Base-by-base conservation (phyloP, 2,888 invertebrate genomes). In the Leptarthrus brevirostris region DNA sequence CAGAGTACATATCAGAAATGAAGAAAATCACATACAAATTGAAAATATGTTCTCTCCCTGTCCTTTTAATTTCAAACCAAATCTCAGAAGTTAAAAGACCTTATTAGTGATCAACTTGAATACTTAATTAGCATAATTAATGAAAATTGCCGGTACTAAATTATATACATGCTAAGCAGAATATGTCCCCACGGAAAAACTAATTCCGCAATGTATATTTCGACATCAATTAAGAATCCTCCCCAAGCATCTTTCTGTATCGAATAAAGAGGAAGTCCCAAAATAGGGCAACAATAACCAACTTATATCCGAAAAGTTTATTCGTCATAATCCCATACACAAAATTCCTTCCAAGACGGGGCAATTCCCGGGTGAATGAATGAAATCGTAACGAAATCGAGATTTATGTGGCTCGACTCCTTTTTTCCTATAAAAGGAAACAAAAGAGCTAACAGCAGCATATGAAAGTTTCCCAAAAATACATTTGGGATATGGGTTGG, bases 261-360 rank as follows among this genome's bases (percentile, higher is more conserved):
- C 40, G 12, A 6, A 40, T 40, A 40, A 40, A 40, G n/a, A 40
- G 12, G 40, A 1, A 2, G 40, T 40, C 40, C 40, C 40, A n/a
- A 40, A 40, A 40, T 40, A 40, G 40, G 40, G 3, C 40, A 40
- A 40, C 40, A 40, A 40, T 40, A 40, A 40, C 40, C 40, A 40
- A 40, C 40, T 40, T 40, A 40, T 40, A 40, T 40, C 12, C 40
- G 40, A 12, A 40, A 30, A 40, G 10, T 40, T 40, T 40, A 40
- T 40, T 40, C 40, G 40, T 40, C 40, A 40, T 40, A 40, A 40
- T 40, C 40, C n/a, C 40, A 40, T 40, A 40, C n/a, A 40, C 40
- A n/a, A 40, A 12, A 40, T 12, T 40, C 40, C 40, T 12, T 40
- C 40, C 40, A 40, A 40, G 40, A 12, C 40, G n/a, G 40, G 40